phyloP scores from a whole-genome alignment of 2,888 invertebrate species.

The Ommatoiulus sabulosus region DNA sequence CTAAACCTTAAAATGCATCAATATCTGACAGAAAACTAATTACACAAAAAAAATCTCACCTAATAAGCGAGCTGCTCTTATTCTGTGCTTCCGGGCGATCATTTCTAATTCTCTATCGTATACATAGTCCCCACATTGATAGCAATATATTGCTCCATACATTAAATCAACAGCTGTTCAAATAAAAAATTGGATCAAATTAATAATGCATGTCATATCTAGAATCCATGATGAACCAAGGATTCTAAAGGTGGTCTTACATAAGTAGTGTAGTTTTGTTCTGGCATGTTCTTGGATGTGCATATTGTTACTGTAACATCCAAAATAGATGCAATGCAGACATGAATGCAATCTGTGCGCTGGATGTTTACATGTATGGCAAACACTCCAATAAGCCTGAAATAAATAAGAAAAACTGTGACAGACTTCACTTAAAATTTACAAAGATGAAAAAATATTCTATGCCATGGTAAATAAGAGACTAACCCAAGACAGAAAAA shows the following conservation, averaged over 20 bases:
- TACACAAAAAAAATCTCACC: constrained; percentile 60
- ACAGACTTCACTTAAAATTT: too few relatives aligned
- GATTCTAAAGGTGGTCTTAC: constrained; percentile 66
- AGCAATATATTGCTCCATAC: constrained; percentile 90
- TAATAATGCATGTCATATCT: background rate
- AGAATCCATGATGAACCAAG: background rate
- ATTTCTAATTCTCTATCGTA: constrained; percentile 80
- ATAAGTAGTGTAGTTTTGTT: constrained; percentile 82
- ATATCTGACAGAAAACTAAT: background rate
- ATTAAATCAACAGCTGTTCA: constrained; percentile 82
- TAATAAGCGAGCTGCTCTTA: constrained; percentile 63
- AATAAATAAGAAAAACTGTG: constrained; percentile 63
- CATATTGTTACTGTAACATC: constrained; percentile 77
- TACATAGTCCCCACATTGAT: constrained; percentile 90
- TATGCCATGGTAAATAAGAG: too few relatives aligned
- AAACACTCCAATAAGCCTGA: constrained; percentile 82
- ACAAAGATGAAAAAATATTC: too few relatives aligned
- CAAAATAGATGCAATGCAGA: constrained; percentile 90
- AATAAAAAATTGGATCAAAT: constrained; percentile 56
- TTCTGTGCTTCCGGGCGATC: constrained; percentile 66
- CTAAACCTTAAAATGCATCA: too few relatives aligned
- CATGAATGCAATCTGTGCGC: constrained; percentile 77
- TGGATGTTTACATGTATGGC: constrained; percentile 83
- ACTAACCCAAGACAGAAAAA: too few relatives aligned
- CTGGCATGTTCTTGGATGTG: constrained; percentile 90